Conservation (phyloP, 2,797 vertebrate species). For the Coccyzus lansbergi region DNA sequence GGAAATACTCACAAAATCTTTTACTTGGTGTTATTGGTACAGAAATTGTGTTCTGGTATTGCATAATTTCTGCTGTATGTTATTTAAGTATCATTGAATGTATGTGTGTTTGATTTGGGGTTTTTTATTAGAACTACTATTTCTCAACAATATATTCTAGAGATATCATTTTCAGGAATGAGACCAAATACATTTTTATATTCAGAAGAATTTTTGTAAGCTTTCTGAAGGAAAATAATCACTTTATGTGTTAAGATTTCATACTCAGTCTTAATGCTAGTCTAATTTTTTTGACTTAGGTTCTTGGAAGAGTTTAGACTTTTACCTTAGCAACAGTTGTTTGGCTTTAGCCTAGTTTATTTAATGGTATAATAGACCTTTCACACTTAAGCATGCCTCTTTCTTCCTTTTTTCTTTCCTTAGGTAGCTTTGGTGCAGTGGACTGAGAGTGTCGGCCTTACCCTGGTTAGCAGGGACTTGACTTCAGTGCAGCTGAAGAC, state of each 20-base stretch:
- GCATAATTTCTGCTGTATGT: neutral
- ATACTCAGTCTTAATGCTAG: neutral
- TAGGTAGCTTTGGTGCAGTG: slow-evolving; percentile 94
- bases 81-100: neutral
- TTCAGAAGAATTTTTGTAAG: neutral
- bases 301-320: neutral
- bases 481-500: slow-evolving; percentile 93
- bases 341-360: neutral
- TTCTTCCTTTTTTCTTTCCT: neutral
- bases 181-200: neutral
- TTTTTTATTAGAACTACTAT: neutral
- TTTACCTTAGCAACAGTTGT: neutral
- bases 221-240: neutral
- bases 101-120: neutral
- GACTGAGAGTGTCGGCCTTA: slow-evolving; percentile 96
- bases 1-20: neutral
- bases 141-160: neutral
- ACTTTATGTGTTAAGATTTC: neutral
- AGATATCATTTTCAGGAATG: neutral
- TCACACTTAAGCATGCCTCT: neutral
- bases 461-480: slow-evolving; percentile 93
- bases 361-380: neutral
- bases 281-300: neutral
- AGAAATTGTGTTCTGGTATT: neutral
- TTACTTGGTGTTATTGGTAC: neutral